Evolutionary conservation across 1,140 invertebrate species (phyloP), one percentile per base, ranked within the genome.

Genomic region (Rhyacophila brunnea): DNA sequence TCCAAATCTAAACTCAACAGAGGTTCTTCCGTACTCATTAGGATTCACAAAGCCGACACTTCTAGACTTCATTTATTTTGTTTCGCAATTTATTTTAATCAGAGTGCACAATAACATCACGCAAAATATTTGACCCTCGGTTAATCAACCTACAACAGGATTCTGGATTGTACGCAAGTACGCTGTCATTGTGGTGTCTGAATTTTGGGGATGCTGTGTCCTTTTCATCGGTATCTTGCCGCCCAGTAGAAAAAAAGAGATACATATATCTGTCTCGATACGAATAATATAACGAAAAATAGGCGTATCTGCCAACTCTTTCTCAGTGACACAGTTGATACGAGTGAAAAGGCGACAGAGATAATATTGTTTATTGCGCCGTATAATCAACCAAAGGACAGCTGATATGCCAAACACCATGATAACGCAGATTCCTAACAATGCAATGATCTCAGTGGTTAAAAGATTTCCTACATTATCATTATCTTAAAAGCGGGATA

Each of bases 21-120:
- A 71, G 76, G 76, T 72, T 78, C 76, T 77, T 77, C 75, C 74
- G 77, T 79, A 79, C 74, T 79, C 77, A 79, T 79, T 72, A 78
- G 75, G 76, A 74, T 72, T 71, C 70, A 69, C 70, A 66, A 69
- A 62, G 60, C 60, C 66, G 65, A 68, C 70, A 72, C 66, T 71
- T 70, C 70, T 58, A 75, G 74, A 70, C 74, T 72, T 73, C 74
- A 78, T 77, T 72, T 78, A 78, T 74, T 74, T 73, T 67, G 68
- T 71, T 68, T 71, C 54, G 38, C 54, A 9, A 28, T 28, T 57
- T 48, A 48, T 48, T 56, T 34, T 47, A 13, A 57, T 23, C 15
- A 53, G 44, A 38, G 15, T 42, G 15, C 43, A 18, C 36, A 55
- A 57, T 40, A 42, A 57, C 54, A 57, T 57, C 54, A 57, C 54